Percentiles rank a stretch among this genome's conserved stretches.
Evolutionary conservation across 2,797 vertebrate genomes (phyloP).

Genomic region (Staurois parvus): DNA sequence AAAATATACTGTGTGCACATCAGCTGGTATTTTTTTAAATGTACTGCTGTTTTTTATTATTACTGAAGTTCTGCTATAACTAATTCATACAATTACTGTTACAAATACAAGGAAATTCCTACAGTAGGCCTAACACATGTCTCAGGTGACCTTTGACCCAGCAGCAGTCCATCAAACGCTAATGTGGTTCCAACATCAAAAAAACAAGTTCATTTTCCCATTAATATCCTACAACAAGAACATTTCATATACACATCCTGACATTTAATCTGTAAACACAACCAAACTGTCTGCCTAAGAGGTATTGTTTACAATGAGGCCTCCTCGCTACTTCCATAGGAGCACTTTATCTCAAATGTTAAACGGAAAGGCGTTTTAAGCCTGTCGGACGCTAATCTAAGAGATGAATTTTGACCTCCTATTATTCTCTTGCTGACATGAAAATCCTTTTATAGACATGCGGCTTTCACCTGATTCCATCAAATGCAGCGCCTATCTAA

Average conservation of each 20-base stretch:
- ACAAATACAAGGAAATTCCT: conserved; percentile 67
- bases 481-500: conserved; percentile 70
- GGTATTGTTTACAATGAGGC: conserved; percentile 75
- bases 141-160: conserved; percentile 75
- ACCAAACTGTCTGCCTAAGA: conserved; percentile 74
- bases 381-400: conserved; percentile 63
- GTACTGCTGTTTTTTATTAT: too few species aligned
- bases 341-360: conserved; percentile 70
- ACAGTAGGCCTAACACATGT: conserved; percentile 72
- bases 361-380: conserved; percentile 67
- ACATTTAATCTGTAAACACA: conserved; percentile 83
- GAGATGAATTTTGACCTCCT: conserved; percentile 65
- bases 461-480: conserved; percentile 71
- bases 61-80: neutral
- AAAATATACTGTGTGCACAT: too few species aligned
- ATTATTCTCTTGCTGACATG: conserved; percentile 72
- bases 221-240: conserved; percentile 79
- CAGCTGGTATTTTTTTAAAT: too few species aligned
- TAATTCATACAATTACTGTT: conserved; percentile 2
- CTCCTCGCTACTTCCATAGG: conserved; percentile 74
- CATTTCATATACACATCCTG: conserved; percentile 81
- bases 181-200: conserved; percentile 79
- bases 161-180: conserved; percentile 78
- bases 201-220: conserved; percentile 77
- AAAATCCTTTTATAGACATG: conserved; percentile 71